phyloP scores from a whole-genome alignment of 2,888 invertebrate genomes.

The Meteorus colon region DNA sequence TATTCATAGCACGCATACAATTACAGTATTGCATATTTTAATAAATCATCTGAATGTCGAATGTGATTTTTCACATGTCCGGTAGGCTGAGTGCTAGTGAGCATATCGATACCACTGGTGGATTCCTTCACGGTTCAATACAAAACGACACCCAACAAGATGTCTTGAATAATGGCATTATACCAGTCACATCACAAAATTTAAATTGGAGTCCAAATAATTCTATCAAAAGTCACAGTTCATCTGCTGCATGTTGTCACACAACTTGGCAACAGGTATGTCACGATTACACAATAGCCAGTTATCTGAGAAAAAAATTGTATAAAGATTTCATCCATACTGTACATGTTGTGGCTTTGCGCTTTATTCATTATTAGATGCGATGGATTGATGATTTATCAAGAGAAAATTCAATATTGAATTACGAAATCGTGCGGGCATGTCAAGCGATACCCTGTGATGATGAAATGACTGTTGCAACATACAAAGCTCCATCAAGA shows the following conservation, averaged over 20 bases:
- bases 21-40: not conserved
- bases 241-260: conserved; percentile 65
- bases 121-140: conserved; percentile 73
- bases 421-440: conserved; percentile 71
- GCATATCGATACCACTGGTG: conserved; percentile 58
- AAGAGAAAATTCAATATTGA: conserved; percentile 75
- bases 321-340: too few relatives aligned
- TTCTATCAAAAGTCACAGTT: conserved; percentile 77
- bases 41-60: not conserved
- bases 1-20: not conserved
- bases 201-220: conserved; percentile 82
- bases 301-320: not conserved
- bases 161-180: conserved; percentile 77
- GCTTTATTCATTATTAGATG: conserved; percentile 63
- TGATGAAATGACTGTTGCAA: conserved; percentile 58
- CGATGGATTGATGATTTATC: conserved; percentile 75
- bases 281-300: not conserved
- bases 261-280: conserved; percentile 65
- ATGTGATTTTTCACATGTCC: not conserved
- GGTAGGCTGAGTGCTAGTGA: conserved; percentile 49
- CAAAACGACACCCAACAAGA: conserved; percentile 87
- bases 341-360: too few relatives aligned
- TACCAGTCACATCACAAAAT: conserved; percentile 76
- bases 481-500: conserved; percentile 66
- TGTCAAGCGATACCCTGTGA: conserved; percentile 67